Evolutionary conservation across 2,888 invertebrate genomes (phyloP).

Genomic region (Euplagia quadripunctaria): DNA sequence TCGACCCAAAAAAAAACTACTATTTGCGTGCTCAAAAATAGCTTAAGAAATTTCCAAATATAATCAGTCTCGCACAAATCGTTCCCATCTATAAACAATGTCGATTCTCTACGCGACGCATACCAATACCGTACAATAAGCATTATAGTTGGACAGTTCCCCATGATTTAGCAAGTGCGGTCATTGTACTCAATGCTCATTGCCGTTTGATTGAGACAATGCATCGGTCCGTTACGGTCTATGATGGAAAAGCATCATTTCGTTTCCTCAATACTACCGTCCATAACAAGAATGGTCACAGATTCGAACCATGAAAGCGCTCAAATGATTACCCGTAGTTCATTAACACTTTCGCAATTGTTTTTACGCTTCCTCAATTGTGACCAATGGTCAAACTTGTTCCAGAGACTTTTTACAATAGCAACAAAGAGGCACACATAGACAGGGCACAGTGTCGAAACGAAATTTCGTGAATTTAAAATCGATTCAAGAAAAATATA

Average conservation of each 20-base stretch:
- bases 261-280: conserved; percentile 70
- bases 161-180: conserved; percentile 81
- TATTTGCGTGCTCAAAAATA: conserved; percentile 19
- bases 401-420: conserved; percentile 54
- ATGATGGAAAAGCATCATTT: conserved; percentile 66
- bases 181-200: conserved; percentile 82
- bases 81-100: conserved; percentile 57
- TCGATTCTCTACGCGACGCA: conserved; percentile 61
- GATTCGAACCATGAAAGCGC: conserved; percentile 73
- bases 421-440: conserved; percentile 34
- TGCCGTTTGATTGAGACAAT: conserved; percentile 84
- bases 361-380: conserved; percentile 78
- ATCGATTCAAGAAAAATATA: conserved; percentile 68
- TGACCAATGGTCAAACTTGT: conserved; percentile 67
- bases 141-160: conserved; percentile 70
- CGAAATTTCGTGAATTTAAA: conserved; percentile 54
- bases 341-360: conserved; percentile 83
- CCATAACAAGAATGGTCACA: conserved; percentile 72
- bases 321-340: conserved; percentile 68
- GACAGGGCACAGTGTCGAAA: conserved; percentile 44
- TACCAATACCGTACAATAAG: conserved; percentile 56
- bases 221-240: conserved; percentile 70
- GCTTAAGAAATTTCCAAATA: conserved; percentile 29
- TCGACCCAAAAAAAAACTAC: neutral
- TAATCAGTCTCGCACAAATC: conserved; percentile 44